phyloP scores from a whole-genome alignment of 2,797 vertebrate species.

The Clarias platycephalus region DNA sequence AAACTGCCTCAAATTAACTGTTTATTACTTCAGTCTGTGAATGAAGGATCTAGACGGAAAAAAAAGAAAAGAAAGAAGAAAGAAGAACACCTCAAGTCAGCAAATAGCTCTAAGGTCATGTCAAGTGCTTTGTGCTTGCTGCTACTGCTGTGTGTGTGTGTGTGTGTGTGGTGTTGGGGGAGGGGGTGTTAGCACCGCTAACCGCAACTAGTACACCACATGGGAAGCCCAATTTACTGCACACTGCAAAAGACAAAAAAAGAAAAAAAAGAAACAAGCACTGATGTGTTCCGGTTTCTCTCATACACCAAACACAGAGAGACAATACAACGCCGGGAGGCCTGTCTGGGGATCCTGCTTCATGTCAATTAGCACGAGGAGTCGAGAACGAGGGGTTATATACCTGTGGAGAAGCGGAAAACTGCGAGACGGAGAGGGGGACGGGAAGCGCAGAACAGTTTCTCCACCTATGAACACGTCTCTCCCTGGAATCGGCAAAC shows the following conservation, averaged over 20 bases:
- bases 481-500: constrained; percentile 26
- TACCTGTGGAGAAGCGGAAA: constrained; percentile 32
- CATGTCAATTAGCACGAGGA: constrained; percentile 53
- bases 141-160: constrained; percentile 6
- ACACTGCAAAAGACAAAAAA: not conserved
- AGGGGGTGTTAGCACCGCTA: constrained; percentile 2
- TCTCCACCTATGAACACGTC: constrained; percentile 13
- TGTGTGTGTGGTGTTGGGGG: not conserved
- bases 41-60: too few species aligned
- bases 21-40: too few species aligned
- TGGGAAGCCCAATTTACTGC: constrained; percentile 53
- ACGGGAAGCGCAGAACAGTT: constrained; percentile 26
- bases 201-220: constrained; percentile 44
- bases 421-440: constrained; percentile 3
- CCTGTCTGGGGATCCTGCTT: constrained; percentile 43
- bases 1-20: too few species aligned
- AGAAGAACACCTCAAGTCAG: constrained; percentile 13
- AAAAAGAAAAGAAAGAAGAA: too few species aligned
- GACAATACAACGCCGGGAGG: constrained; percentile 28
- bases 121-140: constrained; percentile 39
- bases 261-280: not conserved
- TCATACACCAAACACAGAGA: constrained; percentile 24
- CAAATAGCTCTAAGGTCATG: constrained; percentile 40
- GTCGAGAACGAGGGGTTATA: constrained; percentile 36
- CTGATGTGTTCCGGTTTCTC: constrained; percentile 10